Conservation (phyloP, 2,797 vertebrate genomes). For the Rhinophrynus dorsalis region DNA sequence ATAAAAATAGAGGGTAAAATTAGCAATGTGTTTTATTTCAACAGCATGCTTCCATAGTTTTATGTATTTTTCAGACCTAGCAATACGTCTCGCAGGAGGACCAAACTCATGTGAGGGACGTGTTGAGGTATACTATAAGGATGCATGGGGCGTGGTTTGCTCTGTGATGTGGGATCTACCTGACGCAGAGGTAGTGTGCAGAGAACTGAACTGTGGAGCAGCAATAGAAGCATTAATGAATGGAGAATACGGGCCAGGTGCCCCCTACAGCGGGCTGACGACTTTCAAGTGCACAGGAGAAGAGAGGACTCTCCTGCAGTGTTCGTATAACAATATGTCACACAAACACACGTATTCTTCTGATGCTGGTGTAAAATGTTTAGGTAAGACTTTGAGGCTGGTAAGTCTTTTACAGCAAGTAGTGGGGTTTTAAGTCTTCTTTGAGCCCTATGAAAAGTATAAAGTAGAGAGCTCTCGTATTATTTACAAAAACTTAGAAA, state of each 20-base stretch:
- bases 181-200: slow-evolving; percentile 23
- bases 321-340: not conserved
- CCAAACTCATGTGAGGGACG: slow-evolving; percentile 20
- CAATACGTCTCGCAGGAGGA: slow-evolving; percentile 23
- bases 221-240: not conserved
- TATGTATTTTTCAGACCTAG: slow-evolving; percentile 5
- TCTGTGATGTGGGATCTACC: not conserved
- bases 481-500: too few species aligned
- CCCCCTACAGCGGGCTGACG: not conserved
- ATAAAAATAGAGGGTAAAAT: too few species aligned
- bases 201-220: slow-evolving; percentile 14
- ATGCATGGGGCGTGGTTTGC: slow-evolving; percentile 18
- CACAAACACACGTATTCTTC: not conserved
- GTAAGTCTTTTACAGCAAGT: too few species aligned
- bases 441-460: too few species aligned
- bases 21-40: too few species aligned
- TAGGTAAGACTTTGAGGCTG: too few species aligned
- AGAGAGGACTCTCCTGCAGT: not conserved
- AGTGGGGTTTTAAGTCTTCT: too few species aligned
- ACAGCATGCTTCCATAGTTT: too few species aligned
- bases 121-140: slow-evolving; percentile 16
- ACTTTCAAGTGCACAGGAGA: slow-evolving; percentile 16
- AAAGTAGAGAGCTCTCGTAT: too few species aligned
- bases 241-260: slow-evolving; percentile 20
- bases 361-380: slow-evolving; percentile 31